Evolutionary conservation across 2,888 invertebrate species (phyloP).

Genomic region (Clostera curtula): DNA sequence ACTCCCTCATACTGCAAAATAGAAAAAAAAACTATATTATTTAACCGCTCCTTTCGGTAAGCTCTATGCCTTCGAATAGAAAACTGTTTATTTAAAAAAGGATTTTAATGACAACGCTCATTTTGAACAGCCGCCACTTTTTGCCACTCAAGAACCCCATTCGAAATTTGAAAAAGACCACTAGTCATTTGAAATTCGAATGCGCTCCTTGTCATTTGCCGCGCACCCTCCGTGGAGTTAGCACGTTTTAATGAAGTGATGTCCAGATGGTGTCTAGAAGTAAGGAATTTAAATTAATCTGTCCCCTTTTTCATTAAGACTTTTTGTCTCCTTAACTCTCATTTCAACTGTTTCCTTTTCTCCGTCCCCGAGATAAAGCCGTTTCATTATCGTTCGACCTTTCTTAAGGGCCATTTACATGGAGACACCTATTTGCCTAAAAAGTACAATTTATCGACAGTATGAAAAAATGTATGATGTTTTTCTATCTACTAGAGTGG

Average conservation of each 20-base stretch:
- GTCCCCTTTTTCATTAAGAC: slow-evolving; percentile 41
- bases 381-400: slow-evolving; percentile 50
- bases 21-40: no score
- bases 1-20: no score
- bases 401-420: slow-evolving; percentile 23
- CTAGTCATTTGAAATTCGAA: slow-evolving; percentile 52
- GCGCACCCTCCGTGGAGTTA: slow-evolving; percentile 34
- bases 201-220: slow-evolving; percentile 36
- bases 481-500: no score
- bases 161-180: slow-evolving; percentile 45
- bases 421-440: no score
- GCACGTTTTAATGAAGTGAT: slow-evolving; percentile 60
- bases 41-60: no score
- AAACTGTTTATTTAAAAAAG: slow-evolving; percentile 15
- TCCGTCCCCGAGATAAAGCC: slow-evolving; percentile 47
- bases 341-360: slow-evolving; percentile 29
- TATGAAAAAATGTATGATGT: no score
- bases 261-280: slow-evolving; percentile 46
- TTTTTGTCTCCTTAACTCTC: slow-evolving; percentile 31
- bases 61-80: slow-evolving; percentile 4
- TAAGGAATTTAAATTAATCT: slow-evolving; percentile 56
- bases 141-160: slow-evolving; percentile 33
- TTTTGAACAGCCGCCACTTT: slow-evolving; percentile 19
- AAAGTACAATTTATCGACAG: no score
- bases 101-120: slow-evolving; percentile 15